Percentiles rank a stretch among this genome's conserved stretches.
These are phyloP conservation scores for Lophotis ruficrista DNA, from an alignment of 2,113 vertebrate genomes.

Conservation along the genomic window DNA sequence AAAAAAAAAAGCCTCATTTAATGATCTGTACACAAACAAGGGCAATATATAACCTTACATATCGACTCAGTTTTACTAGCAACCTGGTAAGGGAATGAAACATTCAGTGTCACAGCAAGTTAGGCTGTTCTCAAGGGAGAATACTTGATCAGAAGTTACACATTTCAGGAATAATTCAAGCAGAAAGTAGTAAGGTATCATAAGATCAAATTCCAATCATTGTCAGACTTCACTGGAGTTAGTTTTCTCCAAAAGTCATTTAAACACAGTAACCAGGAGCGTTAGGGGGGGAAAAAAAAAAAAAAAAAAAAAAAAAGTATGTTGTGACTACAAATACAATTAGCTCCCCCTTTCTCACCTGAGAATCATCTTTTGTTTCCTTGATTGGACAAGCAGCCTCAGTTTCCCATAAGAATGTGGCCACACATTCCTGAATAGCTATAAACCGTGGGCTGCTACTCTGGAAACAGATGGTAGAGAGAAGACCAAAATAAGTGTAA, in stretches of 20 bases:
- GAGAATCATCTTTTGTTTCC: slow-evolving; percentile 71
- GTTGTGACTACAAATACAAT: not conserved
- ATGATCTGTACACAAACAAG: not conserved
- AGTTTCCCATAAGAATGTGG: slow-evolving; percentile 91
- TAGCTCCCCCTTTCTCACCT: slow-evolving; percentile 69
- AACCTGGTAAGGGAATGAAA: not conserved
- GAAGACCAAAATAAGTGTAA: not conserved
- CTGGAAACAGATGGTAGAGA: slow-evolving; percentile 70
- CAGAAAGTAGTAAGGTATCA: not conserved
- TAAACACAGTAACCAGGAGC: not conserved
- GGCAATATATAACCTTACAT: not conserved
- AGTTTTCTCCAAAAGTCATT: not conserved
- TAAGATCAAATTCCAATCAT: not conserved
- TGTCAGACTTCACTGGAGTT: not conserved
- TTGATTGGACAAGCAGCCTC: slow-evolving; percentile 89
- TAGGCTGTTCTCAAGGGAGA: not conserved
- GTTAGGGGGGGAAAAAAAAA: not conserved
- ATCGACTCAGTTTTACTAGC: not conserved
- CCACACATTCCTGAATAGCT: slow-evolving; percentile 84
- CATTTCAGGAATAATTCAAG: not conserved
- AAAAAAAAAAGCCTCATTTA: not conserved
- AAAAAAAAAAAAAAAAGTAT: fast-evolving
- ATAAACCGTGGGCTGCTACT: slow-evolving; percentile 83
- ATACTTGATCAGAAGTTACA: not conserved
- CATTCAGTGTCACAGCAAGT: not conserved